Evolutionary conservation across 2,888 invertebrate species (phyloP).

Genomic region (Flexamia atlantica): DNA sequence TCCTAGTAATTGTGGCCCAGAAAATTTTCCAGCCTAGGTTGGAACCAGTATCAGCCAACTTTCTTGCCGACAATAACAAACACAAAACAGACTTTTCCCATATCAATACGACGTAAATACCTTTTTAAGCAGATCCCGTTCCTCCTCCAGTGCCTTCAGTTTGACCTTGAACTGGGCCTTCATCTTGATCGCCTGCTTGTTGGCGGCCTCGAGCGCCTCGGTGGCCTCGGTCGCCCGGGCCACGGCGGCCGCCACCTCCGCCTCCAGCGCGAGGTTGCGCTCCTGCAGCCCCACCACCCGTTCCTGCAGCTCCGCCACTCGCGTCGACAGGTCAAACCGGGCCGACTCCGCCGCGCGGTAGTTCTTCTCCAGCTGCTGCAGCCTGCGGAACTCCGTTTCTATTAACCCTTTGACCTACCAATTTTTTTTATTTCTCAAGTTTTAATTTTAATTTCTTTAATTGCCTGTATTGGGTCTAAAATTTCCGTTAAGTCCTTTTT

Average conservation of each 20-base stretch:
- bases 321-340: conserved; percentile 71
- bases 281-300: conserved; percentile 72
- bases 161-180: conserved; percentile 85
- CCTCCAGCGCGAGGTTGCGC: conserved; percentile 78
- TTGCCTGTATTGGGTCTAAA: no score
- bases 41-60: no score
- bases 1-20: no score
- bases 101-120: no score
- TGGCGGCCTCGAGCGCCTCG: conserved; percentile 85
- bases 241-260: conserved; percentile 75
- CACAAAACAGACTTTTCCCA: no score
- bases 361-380: conserved; percentile 70
- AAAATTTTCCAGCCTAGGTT: no score
- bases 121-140: conserved; percentile 75
- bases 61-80: no score
- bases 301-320: conserved; percentile 71
- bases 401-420: no score
- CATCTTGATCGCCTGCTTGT: conserved; percentile 87
- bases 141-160: conserved; percentile 87
- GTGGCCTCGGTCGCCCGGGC: conserved; percentile 76
- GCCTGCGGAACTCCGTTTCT: conserved; percentile 55
- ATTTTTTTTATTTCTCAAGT: no score
- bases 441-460: no score
- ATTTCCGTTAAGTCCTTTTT: no score
- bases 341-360: conserved; percentile 70